Evolutionary conservation across 1,140 invertebrate species (phyloP).

Genomic region (Zaprionus tsacasi): DNA sequence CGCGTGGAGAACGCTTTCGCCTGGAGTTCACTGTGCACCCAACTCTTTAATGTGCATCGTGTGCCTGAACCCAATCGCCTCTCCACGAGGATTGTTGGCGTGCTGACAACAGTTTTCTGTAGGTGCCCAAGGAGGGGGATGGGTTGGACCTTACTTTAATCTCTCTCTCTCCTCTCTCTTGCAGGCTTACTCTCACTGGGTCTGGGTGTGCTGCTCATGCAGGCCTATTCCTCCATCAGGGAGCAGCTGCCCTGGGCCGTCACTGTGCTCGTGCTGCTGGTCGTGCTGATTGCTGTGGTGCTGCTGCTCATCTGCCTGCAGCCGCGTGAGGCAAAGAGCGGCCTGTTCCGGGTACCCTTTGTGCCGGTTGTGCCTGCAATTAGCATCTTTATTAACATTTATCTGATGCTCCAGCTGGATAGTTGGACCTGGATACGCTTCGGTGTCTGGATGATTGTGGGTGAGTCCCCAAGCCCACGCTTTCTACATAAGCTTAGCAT

Average conservation of each 20-base stretch:
- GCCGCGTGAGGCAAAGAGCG: constrained; percentile 59
- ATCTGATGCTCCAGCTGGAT: constrained; percentile 89
- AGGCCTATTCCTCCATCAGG: constrained; percentile 56
- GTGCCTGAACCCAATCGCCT: constrained; percentile 55
- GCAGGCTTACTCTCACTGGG: constrained; percentile 65
- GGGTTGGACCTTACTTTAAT: neutral
- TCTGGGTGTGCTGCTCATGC: constrained; percentile 73
- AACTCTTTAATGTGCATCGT: constrained; percentile 71
- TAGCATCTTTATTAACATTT: constrained; percentile 90
- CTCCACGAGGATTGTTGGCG: constrained; percentile 69
- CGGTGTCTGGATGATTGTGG: constrained; percentile 88
- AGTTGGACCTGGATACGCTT: constrained; percentile 90
- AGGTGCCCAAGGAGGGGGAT: constrained; percentile 18
- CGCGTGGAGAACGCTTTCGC: constrained; percentile 53
- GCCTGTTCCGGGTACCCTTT: constrained; percentile 87
- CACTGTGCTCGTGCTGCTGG: constrained; percentile 54
- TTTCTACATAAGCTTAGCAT: constrained; percentile 36
- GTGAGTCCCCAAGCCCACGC: constrained; percentile 76
- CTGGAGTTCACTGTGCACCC: constrained; percentile 52
- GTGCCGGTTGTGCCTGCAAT: constrained; percentile 89
- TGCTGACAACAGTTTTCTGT: constrained; percentile 66
- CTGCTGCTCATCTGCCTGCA: constrained; percentile 71
- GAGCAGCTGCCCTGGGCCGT: constrained; percentile 64
- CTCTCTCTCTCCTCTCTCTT: neutral
- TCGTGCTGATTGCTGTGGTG: constrained; percentile 53